Percentiles rank a stretch among this genome's conserved stretches.
phyloP scores from a whole-genome alignment of 2,888 invertebrate species.

The Selenia dentaria region DNA sequence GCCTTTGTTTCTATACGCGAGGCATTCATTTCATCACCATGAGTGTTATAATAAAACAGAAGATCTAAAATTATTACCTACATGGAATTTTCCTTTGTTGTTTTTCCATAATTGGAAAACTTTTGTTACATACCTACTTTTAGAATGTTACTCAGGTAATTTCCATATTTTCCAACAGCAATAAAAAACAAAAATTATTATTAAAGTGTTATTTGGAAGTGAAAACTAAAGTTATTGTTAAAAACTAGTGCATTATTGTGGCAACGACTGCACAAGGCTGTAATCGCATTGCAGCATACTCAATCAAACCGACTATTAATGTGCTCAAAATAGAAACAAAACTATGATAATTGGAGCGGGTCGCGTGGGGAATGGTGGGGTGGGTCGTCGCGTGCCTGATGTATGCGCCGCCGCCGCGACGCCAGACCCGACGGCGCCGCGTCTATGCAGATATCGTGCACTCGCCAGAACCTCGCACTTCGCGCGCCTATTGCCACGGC shows the following conservation, averaged over 20 bases:
- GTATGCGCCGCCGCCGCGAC: constrained; percentile 80
- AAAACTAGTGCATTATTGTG: constrained; percentile 10
- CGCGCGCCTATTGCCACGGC: constrained; percentile 20
- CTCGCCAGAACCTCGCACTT: constrained; percentile 38
- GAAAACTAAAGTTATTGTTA: constrained; percentile 1
- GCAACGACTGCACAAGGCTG: constrained; percentile 14
- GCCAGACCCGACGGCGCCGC: constrained; percentile 80
- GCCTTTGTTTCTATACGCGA: constrained; percentile 23
- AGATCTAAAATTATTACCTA: constrained; percentile 17
- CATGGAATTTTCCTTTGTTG: constrained; percentile 12
- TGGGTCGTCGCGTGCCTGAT: constrained; percentile 76
- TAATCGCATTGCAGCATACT: constrained; percentile 41
- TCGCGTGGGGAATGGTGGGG: constrained; percentile 35
- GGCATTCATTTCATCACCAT: constrained; percentile 27
- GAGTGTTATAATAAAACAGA: constrained; percentile 22
- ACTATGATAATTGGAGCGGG: constrained; percentile 69
- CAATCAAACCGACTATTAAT: constrained; percentile 49
- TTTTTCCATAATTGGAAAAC: neutral
- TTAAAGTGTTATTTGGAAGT: neutral
- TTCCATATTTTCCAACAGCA: neutral
- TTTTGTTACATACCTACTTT: neutral
- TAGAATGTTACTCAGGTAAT: neutral
- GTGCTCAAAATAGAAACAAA: constrained; percentile 60
- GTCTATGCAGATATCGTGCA: constrained; percentile 82
- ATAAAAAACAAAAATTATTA: neutral